Evolutionary conservation across 2,113 vertebrate species (phyloP), one percentile per base, ranked within the genome.

Genomic region (Gnathonemus longibarbis): DNA sequence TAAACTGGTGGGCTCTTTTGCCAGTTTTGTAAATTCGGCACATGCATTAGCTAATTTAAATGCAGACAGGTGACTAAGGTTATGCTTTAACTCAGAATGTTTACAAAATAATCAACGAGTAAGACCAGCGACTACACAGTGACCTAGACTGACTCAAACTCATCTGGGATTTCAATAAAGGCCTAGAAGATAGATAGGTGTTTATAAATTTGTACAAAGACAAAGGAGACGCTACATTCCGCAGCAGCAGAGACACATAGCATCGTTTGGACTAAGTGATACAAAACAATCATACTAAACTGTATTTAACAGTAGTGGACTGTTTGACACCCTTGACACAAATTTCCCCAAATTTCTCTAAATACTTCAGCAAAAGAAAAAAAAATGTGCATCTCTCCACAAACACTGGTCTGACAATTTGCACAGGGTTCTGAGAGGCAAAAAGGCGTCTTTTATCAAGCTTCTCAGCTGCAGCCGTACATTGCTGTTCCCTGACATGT

Each of bases 401-500:
- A 1, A n/a, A 27, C 9, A 3, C 62, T 31, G 58, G 24, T 62
- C n/a, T 62, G 8, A 2, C 4, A 8, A 62, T 27, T 27, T 27
- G 9, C 62, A 27, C 10, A 66, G 9, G n/a, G n/a, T 27, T 31
- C 1, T 3, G 58, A 62, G 58, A 66, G 58, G n/a, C 62, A 66
- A 66, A 35, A 52, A 21, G 31, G 8, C 4, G 0, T 56, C 93
- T 92, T 90, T 91, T 52, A 84, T 90, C 92, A 93, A 93, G 91
- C 89, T 90, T 89, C 87, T 88, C 83, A 90, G 90, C 48, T 58
- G 89, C 84, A 31, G 35, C 77, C 84, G 83, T 89, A 74, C 88
- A 90, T 92, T 89, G 90, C 91, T 93, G 92, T 92, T 94, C 93
- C 94, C 94, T 92, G 49, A 90, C 88, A 92, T 91, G 92, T 93